These are phyloP conservation scores for Pollenia labialis DNA, from an alignment of 2,888 invertebrate genomes.

Conservation along the genomic window DNA sequence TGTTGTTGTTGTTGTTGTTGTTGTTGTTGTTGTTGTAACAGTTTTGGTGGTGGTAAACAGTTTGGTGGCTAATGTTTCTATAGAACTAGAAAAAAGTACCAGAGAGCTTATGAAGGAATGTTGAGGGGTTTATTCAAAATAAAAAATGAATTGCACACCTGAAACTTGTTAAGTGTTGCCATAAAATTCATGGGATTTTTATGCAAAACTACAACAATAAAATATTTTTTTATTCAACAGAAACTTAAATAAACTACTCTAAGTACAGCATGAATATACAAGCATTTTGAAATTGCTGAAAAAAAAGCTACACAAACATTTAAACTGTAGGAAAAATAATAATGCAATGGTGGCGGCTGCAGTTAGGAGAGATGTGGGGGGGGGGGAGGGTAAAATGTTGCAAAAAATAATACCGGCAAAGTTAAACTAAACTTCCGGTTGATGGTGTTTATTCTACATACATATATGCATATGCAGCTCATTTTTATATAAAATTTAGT, in stretches of 20 bases:
- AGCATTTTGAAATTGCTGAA: slow-evolving; percentile 18
- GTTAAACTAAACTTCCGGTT: slow-evolving; percentile 66
- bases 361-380: slow-evolving; percentile 4
- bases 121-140: neutral
- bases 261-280: slow-evolving; percentile 50
- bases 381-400: slow-evolving; percentile 21
- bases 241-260: slow-evolving; percentile 63
- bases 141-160: slow-evolving; percentile 67
- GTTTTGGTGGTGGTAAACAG: no score
- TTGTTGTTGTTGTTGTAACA: slow-evolving; percentile 3
- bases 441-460: slow-evolving; percentile 52
- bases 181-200: slow-evolving; percentile 78
- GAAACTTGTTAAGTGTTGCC: slow-evolving; percentile 77
- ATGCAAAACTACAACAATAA: slow-evolving; percentile 75
- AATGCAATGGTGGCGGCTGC: slow-evolving; percentile 3
- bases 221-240: slow-evolving; percentile 51
- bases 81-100: neutral
- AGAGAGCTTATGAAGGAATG: neutral
- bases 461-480: neutral
- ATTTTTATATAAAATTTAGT: slow-evolving; percentile 2
- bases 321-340: neutral
- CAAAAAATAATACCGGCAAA: slow-evolving; percentile 56
- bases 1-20: slow-evolving; percentile 2
- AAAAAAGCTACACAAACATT: neutral
- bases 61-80: neutral